Percentiles rank a stretch among this genome's conserved stretches.
phyloP scores from a whole-genome alignment of 2,888 invertebrate species.

The Noctua pronuba region DNA sequence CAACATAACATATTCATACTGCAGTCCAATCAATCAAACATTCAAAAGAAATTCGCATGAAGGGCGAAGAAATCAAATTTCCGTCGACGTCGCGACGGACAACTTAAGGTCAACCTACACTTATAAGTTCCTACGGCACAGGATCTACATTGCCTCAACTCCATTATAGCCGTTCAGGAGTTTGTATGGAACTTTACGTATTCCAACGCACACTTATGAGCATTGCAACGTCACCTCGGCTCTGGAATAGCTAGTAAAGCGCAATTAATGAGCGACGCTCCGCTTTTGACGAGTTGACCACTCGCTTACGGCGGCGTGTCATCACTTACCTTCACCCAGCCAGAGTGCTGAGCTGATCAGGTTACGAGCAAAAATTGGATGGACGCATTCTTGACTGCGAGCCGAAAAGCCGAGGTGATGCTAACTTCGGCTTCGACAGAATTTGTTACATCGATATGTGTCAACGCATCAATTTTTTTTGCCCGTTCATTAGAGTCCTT shows the following conservation, averaged over 20 bases:
- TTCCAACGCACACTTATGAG: constrained; percentile 21
- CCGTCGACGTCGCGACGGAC: constrained; percentile 60
- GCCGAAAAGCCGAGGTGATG: background rate
- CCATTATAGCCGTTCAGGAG: background rate
- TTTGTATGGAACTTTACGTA: background rate
- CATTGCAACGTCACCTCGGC: background rate
- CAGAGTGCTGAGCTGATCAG: background rate
- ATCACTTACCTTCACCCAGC: background rate
- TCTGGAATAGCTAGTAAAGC: too few relatives aligned
- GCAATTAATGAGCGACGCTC: background rate
- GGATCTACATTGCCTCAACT: background rate
- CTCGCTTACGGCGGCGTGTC: background rate
- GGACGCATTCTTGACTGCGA: background rate
- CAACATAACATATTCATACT: constrained; percentile 42
- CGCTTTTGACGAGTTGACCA: background rate
- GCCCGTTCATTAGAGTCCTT: too few relatives aligned
- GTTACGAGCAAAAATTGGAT: background rate
- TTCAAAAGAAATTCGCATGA: constrained; percentile 66
- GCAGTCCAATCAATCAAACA: constrained; percentile 66
- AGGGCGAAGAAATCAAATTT: constrained; percentile 74
- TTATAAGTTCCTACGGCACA: background rate
- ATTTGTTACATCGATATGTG: too few relatives aligned
- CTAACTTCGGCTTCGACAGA: too few relatives aligned
- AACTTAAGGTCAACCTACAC: constrained; percentile 63
- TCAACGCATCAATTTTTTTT: too few relatives aligned